Base-by-base conservation (phyloP, 2,797 vertebrate genomes). In the Poecilia gillii region DNA sequence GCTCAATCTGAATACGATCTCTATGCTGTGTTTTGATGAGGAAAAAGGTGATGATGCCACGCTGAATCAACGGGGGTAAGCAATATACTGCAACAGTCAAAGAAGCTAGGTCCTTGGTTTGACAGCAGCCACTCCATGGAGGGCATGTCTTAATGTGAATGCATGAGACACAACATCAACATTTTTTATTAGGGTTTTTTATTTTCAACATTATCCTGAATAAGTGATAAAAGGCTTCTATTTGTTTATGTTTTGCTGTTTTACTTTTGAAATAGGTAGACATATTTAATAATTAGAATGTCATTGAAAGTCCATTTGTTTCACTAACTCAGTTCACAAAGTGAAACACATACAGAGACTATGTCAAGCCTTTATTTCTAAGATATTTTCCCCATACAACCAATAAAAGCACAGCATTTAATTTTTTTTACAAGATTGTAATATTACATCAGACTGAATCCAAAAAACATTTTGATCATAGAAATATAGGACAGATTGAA, bases 1-100 rank as follows among this genome's bases (percentile, higher is more conserved):
- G 89, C 88, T 92, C 90, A 84, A 91, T 84, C 53, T 78, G 81
- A 90, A 89, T 89, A 77, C 81, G 87, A 85, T 83, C 80, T 76
- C n/a, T 77, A 72, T 25, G 77, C 39, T 87, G 85, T 84, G 87
- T 90, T 80, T 46, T 78, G 36, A 64, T 74, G 51, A 75, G 62
- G 39, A 72, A 73, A 39, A 83, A 25, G 20, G 31, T 31, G 43
- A 14, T 47, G 49, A 73, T 11, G 2, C 12, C 1, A 55, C 3
- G 25, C 57, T 73, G 33, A 62, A 43, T 74, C 5, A 14, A 41
- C 6, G 66, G 33, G 1, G 73, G 6, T 41, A 74, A 62, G 73
- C n/a, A 74, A 43, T 20, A 36, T 55, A 14, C 23, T 57, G 76
- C 33, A 55, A 33, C 70, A 31, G 31, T 4, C 7, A 11, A 51